phyloP scores from a whole-genome alignment of 2,797 vertebrate genomes.

The Syncerus caffer region DNA sequence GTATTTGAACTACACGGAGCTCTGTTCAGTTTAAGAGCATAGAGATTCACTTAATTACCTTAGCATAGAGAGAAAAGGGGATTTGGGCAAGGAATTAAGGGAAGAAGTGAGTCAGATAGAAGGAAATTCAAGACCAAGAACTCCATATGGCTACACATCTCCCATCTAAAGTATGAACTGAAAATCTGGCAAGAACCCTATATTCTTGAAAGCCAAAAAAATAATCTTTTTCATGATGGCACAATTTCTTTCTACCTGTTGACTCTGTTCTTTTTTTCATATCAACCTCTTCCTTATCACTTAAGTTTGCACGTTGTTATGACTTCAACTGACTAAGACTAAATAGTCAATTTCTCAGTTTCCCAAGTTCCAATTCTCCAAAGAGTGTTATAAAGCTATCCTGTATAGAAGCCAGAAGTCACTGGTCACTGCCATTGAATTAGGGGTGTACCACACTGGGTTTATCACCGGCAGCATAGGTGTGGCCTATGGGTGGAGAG shows the following conservation, averaged over 20 bases:
- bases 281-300: not conserved
- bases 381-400: not conserved
- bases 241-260: not conserved
- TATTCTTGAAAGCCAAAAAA: not conserved
- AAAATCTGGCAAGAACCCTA: not conserved
- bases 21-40: not conserved
- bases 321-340: not conserved
- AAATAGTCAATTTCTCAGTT: not conserved
- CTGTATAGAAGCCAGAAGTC: not conserved
- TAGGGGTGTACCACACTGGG: fast-evolving
- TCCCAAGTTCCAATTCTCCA: not conserved
- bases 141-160: not conserved
- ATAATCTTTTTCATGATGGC: fast-evolving
- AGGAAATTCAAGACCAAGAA: not conserved
- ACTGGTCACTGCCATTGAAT: not conserved
- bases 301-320: not conserved
- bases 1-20: fast-evolving
- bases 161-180: not conserved
- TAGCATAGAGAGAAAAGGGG: not conserved
- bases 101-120: not conserved
- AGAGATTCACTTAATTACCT: not conserved
- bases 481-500: fast-evolving
- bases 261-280: not conserved
- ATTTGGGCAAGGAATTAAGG: not conserved
- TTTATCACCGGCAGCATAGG: fast-evolving